Percentiles rank a stretch among this genome's conserved stretches.
Conservation (phyloP, 2,888 invertebrate genomes). For the Drosophila diplacantha region DNA sequence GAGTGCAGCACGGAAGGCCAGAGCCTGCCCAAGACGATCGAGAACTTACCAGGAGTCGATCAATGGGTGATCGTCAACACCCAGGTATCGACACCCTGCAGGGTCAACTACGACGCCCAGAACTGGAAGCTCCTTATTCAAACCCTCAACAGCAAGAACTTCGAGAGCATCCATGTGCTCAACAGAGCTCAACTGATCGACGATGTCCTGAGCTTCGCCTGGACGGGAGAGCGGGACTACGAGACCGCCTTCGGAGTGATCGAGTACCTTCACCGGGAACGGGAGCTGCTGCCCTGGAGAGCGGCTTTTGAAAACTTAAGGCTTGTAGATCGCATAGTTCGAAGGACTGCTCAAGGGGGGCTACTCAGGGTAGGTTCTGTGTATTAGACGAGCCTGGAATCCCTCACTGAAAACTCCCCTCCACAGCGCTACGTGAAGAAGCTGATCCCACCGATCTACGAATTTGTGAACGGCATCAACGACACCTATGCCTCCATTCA, state of each 20-base stretch:
- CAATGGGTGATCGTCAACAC: constrained; percentile 87
- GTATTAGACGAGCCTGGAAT: not conserved
- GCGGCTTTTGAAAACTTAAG: constrained; percentile 81
- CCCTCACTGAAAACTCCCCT: not conserved
- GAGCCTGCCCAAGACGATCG: constrained; percentile 59
- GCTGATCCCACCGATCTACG: constrained; percentile 83
- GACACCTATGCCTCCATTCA: constrained; percentile 76
- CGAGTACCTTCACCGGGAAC: constrained; percentile 78
- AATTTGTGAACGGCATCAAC: constrained; percentile 80
- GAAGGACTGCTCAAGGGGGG: constrained; percentile 77
- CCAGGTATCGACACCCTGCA: constrained; percentile 84
- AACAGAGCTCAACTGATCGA: constrained; percentile 90
- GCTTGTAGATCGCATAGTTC: constrained; percentile 81
- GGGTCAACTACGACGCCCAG: constrained; percentile 86
- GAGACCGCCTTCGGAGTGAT: constrained; percentile 80
- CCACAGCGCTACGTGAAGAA: constrained; percentile 81
- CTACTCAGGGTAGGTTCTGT: not conserved
- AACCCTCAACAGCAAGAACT: constrained; percentile 80
- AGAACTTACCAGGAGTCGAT: constrained; percentile 77
- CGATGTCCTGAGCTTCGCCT: constrained; percentile 85
- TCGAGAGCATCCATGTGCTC: constrained; percentile 81
- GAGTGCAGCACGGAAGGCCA: constrained; percentile 73
- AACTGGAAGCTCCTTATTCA: constrained; percentile 84
- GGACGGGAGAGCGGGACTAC: constrained; percentile 84
- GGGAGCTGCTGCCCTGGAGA: constrained; percentile 79